Evolutionary conservation across 92 coral and sea anemone genomes (phyloP).

Genomic region (Muricea muricata): DNA sequence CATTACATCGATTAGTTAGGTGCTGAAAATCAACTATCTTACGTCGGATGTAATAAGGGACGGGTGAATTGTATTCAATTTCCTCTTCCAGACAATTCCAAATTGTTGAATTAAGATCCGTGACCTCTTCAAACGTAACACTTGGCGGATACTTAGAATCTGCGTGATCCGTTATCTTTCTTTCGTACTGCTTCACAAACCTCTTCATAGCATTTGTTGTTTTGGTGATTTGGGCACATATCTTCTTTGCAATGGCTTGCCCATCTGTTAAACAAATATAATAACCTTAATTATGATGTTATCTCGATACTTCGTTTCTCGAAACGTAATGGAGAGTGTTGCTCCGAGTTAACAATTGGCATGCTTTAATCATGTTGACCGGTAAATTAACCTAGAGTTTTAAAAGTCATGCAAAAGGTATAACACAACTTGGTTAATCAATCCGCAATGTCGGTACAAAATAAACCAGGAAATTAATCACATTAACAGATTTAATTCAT

Average conservation of each 20-base stretch:
- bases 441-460: conserved; percentile 45
- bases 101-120: conserved; percentile 49
- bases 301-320: not conserved
- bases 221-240: conserved; percentile 59
- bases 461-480: too few species aligned
- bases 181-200: conserved; percentile 52
- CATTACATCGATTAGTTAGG: conserved; percentile 41
- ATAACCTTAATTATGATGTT: not conserved
- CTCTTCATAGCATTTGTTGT: conserved; percentile 58
- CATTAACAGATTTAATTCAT: conserved; percentile 57
- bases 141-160: conserved; percentile 47
- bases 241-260: conserved; percentile 68
- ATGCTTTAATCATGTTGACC: too few species aligned
- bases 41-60: conserved; percentile 33
- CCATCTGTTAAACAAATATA: conserved; percentile 54
- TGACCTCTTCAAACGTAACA: conserved; percentile 47
- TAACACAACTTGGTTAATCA: too few species aligned
- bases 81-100: conserved; percentile 51
- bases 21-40: conserved; percentile 54
- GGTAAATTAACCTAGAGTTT: too few species aligned
- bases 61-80: not conserved
- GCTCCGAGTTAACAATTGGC: not conserved
- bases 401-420: too few species aligned
- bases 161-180: not conserved
- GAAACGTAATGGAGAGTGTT: too few species aligned